Percentiles rank a stretch among this genome's conserved stretches.
Evolutionary conservation across 2,113 vertebrate species (phyloP).

Genomic region (Pteronura brasiliensis): DNA sequence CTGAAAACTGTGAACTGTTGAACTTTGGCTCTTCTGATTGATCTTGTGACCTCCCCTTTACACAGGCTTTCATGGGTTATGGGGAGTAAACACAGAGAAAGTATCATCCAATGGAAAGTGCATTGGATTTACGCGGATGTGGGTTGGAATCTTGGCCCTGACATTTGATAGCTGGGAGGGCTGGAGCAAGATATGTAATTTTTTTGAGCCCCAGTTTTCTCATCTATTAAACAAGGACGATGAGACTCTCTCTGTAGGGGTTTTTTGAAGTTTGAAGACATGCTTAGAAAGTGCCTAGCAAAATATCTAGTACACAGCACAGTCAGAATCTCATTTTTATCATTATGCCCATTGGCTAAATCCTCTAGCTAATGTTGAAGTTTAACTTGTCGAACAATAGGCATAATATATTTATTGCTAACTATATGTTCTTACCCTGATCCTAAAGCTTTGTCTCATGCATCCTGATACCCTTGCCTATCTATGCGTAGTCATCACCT

Average conservation of each 20-base stretch:
- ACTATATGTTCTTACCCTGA: neutral
- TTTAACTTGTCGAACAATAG: neutral
- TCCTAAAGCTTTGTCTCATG: neutral
- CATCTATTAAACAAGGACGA: neutral
- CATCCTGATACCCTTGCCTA: neutral
- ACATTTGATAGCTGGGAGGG: neutral
- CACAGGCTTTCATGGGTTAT: neutral
- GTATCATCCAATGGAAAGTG: neutral
- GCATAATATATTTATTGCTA: neutral
- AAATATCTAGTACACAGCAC: neutral
- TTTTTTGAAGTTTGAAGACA: neutral
- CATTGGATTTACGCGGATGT: neutral
- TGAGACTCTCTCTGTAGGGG: neutral
- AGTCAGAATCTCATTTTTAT: neutral
- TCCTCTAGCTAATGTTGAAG: neutral
- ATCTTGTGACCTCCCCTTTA: neutral
- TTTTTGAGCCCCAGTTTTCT: neutral
- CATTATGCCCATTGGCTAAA: neutral
- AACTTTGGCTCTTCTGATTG: neutral
- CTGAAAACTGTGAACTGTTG: conserved; percentile 3
- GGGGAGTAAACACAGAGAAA: neutral
- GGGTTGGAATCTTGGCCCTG: neutral
- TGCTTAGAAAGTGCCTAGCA: neutral
- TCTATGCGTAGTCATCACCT: neutral
- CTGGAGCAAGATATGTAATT: neutral